Base-by-base conservation (phyloP, 1,140 invertebrate genomes). In the Pseudoatta argentina region DNA sequence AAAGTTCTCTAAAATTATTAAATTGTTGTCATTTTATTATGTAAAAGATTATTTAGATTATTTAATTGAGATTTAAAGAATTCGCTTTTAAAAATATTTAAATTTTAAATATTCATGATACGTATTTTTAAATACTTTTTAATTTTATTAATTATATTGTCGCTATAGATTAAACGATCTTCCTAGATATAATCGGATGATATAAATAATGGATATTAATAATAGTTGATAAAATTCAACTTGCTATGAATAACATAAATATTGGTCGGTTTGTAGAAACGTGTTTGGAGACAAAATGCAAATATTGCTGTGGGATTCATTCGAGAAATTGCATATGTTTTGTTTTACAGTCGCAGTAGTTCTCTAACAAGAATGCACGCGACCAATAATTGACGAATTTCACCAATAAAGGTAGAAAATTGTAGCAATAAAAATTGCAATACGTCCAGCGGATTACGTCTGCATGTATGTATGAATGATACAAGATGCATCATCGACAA, bases 401-500 rank as follows among this genome's bases (percentile, higher is more conserved):
- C 0, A n/a, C 24, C 7, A 16, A 21, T 79, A 75, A 86, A 81
- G 30, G 12, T 48, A 30, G 55, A 30, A 66, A 57, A 75, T 61
- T 57, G 14, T 67, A 48, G n/a, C 57, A 18, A 87, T 69, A 61
- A 88, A 83, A 76, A 87, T 30, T 53, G 48, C 61, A 77, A 30
- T 16, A 72, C 30, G 48, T 21, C 24, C 39, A 61, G 71, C 77
- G 30, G 66, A 88, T 88, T 77, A 71, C 53, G 48, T n/a, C 63
- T 66, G 34, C 48, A 21, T 71, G 63, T 59, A 78, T 24, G 64
- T 57, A 61, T 57, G 73, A 89, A 72, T 64, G 21, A 61, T 44
- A 53, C 6, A 61, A 55, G 59, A 61, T 86, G 88, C 81, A 88
- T 85, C 87, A 88, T 89, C 81, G 67, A 88, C 87, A 86, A 88